Conservation (phyloP, 1,140 invertebrate genomes). For the Helicoverpa zea region DNA sequence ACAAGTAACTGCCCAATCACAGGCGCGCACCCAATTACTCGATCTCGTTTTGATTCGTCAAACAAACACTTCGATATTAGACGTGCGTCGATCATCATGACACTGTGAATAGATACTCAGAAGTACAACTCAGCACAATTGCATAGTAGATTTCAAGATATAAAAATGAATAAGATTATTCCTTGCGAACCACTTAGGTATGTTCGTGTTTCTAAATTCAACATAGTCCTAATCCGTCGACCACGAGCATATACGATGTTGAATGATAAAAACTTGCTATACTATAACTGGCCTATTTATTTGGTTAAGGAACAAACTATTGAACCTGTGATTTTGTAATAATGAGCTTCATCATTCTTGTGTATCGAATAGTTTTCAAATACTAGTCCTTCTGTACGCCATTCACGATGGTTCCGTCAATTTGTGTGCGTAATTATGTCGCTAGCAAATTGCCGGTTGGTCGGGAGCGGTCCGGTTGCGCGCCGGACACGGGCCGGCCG, state of each 20-base stretch:
- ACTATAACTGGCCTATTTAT: too few species aligned
- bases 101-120: background rate
- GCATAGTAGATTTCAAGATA: background rate
- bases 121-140: background rate
- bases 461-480: constrained; percentile 33
- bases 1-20: constrained; percentile 20
- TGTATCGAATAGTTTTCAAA: background rate
- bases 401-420: constrained; percentile 13
- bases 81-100: constrained; percentile 59
- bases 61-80: constrained; percentile 61
- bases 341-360: too few species aligned
- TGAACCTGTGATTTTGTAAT: too few species aligned
- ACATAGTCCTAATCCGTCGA: too few species aligned
- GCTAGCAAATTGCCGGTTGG: constrained; percentile 51
- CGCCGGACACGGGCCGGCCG: constrained; percentile 47
- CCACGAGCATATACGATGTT: too few species aligned
- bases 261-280: too few species aligned
- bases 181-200: too few species aligned
- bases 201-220: too few species aligned
- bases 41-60: constrained; percentile 71
- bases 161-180: too few species aligned
- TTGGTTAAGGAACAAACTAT: too few species aligned
- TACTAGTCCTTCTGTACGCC: background rate
- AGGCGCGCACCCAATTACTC: constrained; percentile 31
- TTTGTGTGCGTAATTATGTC: constrained; percentile 58